Evolutionary conservation across 2,888 invertebrate species (phyloP), one percentile per base, ranked within the genome.

Genomic region (Lepetodrilus schrolli): DNA sequence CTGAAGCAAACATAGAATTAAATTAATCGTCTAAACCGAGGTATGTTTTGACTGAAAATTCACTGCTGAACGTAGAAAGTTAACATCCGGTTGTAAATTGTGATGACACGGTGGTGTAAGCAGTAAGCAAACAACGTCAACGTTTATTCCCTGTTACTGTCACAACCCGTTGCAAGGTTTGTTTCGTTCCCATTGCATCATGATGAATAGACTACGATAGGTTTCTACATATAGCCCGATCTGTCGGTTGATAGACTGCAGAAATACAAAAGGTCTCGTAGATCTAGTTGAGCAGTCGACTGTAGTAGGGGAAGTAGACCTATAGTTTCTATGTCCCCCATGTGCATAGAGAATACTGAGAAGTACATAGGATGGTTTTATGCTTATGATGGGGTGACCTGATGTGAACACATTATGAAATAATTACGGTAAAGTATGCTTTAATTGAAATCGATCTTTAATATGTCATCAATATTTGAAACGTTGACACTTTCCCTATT

Each of bases 71-170:
- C 43, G 10, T 17, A 21, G 37, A 10, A 68, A 68, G 43, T 30
- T 17, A 23, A 70, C 48, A 70, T 74, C 74, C 69, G 74, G 43
- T 70, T 58, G 26, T 34, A 26, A 65, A 66, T 70, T 23, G 51
- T 79, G 77, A 79, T 74, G 77, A 73, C 71, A 73, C 71, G 69
- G 74, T 77, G 72, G 74, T 73, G 79, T 72, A 79, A 79, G 58
- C 58, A 58, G 58, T 30, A 38, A 47, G 68, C 47, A 17, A 17
- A 13, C 17, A 30, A 47, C 20, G 21, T 8, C n/a, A n/a, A n/a
- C n/a, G n/a, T n/a, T n/a, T 37, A 50, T 49, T 13, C 17, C 34
- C 21, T 37, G 50, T 36, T 70, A 30, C 20, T 70, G 23, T 20
- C 23, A 47, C 68, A 68, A 47, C 58, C 37, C 20, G 3, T n/a